Evolutionary conservation across 1,140 invertebrate species (phyloP).

Genomic region (Plodia interpunctella): DNA sequence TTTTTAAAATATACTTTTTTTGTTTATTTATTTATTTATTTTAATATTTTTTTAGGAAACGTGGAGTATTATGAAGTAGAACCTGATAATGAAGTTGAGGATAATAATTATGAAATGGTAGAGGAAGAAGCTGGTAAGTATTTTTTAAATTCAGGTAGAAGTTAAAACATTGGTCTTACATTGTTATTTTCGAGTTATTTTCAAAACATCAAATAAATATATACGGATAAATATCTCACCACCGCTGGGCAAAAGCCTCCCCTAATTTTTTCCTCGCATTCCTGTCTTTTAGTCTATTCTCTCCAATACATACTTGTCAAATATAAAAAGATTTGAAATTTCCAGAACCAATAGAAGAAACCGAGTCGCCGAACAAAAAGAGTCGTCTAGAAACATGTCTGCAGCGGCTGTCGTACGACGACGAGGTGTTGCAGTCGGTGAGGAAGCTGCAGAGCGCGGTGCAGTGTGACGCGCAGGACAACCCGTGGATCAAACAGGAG

Average conservation of each 20-base stretch:
- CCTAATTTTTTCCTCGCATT: too few species aligned
- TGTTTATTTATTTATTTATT: not conserved
- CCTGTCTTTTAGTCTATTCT: too few species aligned
- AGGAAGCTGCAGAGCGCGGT: slow-evolving; percentile 19
- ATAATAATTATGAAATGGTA: not conserved
- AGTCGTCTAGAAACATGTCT: slow-evolving; percentile 15
- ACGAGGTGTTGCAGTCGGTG: slow-evolving; percentile 21
- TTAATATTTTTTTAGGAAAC: not conserved
- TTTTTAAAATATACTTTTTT: too few species aligned
- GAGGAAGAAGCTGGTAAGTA: not conserved
- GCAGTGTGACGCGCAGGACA: slow-evolving; percentile 19
- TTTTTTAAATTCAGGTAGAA: not conserved
- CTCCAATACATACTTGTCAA: not conserved
- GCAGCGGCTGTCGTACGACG: slow-evolving; percentile 6
- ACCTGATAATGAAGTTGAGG: not conserved
- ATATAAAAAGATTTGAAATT: not conserved
- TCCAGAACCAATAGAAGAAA: not conserved
- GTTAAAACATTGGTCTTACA: too few species aligned
- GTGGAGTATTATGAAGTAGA: not conserved
- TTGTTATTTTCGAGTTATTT: too few species aligned
- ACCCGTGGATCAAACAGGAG: slow-evolving; percentile 15
- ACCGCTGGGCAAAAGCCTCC: too few species aligned
- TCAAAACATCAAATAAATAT: too few species aligned
- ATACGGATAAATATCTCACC: too few species aligned
- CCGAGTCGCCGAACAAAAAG: not conserved